Percentiles rank a stretch among this genome's conserved stretches.
Evolutionary conservation across 2,888 invertebrate genomes (phyloP).

Genomic region (Anorthoa munda): DNA sequence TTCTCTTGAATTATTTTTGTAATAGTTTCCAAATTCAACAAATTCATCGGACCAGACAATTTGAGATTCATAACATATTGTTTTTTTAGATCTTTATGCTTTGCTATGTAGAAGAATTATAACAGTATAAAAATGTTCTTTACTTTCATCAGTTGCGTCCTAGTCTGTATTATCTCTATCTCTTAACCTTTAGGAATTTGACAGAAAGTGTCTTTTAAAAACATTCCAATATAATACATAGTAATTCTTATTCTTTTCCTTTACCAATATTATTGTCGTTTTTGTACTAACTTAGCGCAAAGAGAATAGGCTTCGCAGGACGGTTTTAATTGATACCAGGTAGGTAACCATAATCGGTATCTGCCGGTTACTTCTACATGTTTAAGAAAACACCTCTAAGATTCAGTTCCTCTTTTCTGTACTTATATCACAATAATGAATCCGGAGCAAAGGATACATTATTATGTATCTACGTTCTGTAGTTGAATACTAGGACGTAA

Average conservation of each 20-base stretch:
- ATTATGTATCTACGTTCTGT: constrained; percentile 5
- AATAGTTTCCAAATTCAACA: neutral
- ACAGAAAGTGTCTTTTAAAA: constrained; percentile 38
- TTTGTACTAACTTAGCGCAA: constrained; percentile 81
- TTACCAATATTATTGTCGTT: constrained; percentile 80
- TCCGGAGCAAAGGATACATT: constrained; percentile 11
- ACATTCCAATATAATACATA: constrained; percentile 38
- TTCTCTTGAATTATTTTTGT: neutral
- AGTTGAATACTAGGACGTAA: constrained; percentile 4
- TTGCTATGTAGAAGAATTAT: constrained; percentile 32
- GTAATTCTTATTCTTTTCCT: constrained; percentile 38
- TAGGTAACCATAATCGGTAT: constrained; percentile 35
- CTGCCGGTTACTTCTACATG: constrained; percentile 22
- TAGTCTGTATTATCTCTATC: constrained; percentile 22
- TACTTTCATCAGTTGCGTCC: constrained; percentile 6
- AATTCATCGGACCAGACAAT: constrained; percentile 26
- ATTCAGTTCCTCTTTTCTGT: constrained; percentile 30
- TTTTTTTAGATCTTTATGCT: constrained; percentile 29
- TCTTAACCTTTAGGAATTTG: constrained; percentile 22
- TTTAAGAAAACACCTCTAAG: constrained; percentile 5
- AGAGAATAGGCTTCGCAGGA: constrained; percentile 74
- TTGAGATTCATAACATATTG: constrained; percentile 58
- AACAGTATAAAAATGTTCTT: constrained; percentile 26
- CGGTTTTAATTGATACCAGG: constrained; percentile 68
- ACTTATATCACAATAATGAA: constrained; percentile 5